phyloP scores from a whole-genome alignment of 2,888 invertebrate genomes.

The Thysanoteuthis rhombus region DNA sequence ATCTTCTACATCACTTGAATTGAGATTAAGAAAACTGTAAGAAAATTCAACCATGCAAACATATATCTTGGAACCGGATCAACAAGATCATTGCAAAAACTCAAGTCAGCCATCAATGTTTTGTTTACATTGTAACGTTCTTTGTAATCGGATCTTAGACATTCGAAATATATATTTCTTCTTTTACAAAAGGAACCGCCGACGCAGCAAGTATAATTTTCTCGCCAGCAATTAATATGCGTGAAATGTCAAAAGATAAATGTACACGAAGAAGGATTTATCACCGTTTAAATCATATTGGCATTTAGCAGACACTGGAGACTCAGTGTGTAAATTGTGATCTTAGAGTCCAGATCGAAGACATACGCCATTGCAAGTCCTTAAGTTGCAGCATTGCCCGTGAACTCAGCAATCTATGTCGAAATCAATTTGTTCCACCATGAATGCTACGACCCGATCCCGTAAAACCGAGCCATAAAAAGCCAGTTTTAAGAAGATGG shows the following conservation, averaged over 20 bases:
- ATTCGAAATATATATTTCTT: background rate
- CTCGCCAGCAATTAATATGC: background rate
- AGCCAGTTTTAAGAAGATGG: background rate
- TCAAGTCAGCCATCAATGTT: no score
- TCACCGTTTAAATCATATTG: background rate
- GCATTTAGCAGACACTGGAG: background rate
- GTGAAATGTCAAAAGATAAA: background rate
- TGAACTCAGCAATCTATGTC: background rate
- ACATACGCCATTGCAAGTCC: background rate
- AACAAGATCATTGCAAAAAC: no score
- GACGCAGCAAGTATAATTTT: background rate
- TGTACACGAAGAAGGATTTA: background rate
- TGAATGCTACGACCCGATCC: background rate
- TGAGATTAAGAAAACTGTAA: no score
- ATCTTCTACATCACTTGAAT: no score
- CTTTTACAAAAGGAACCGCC: background rate
- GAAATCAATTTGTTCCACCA: background rate
- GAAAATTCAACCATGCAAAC: no score
- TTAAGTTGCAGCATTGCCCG: background rate
- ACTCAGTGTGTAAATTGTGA: background rate
- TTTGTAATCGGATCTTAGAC: no score
- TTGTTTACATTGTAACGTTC: no score
- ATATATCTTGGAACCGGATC: no score
- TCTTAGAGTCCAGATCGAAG: background rate
- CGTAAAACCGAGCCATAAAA: background rate